Conservation (phyloP, 2,113 vertebrate species). For the Takifugu bimaculatus region DNA sequence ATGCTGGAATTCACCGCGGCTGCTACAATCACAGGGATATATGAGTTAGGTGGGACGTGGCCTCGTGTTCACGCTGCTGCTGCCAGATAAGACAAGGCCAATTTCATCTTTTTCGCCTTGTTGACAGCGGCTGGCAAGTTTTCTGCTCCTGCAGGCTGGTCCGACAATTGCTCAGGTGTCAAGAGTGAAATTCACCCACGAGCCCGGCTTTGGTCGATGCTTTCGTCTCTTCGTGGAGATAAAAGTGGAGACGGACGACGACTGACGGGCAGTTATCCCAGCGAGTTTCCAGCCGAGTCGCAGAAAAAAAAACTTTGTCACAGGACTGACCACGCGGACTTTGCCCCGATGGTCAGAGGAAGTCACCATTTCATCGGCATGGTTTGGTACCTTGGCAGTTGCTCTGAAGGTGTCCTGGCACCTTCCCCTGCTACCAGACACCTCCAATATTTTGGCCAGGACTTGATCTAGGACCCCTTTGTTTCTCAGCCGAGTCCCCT, state of each 20-base stretch:
- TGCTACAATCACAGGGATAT: conserved; percentile 53
- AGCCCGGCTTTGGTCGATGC: not conserved
- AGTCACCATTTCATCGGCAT: too few species aligned
- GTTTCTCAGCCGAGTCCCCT: too few species aligned
- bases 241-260: not conserved
- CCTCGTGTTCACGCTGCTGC: conserved; percentile 48
- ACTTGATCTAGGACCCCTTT: too few species aligned
- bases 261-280: too few species aligned
- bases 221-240: not conserved
- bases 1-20: conserved; percentile 36
- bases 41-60: conserved; percentile 50
- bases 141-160: conserved; percentile 23
- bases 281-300: too few species aligned
- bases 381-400: too few species aligned
- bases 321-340: too few species aligned
- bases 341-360: too few species aligned
- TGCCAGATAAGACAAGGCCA: conserved; percentile 63
- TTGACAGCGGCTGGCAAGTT: conserved; percentile 48
- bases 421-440: too few species aligned
- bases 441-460: too few species aligned
- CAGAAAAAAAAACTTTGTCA: too few species aligned
- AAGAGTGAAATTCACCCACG: conserved; percentile 8
- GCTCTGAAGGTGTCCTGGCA: too few species aligned
- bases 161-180: conserved; percentile 46
- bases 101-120: conserved; percentile 54